Base-by-base conservation (phyloP, 1,140 invertebrate genomes). In the Vollenhovia emeryi region DNA sequence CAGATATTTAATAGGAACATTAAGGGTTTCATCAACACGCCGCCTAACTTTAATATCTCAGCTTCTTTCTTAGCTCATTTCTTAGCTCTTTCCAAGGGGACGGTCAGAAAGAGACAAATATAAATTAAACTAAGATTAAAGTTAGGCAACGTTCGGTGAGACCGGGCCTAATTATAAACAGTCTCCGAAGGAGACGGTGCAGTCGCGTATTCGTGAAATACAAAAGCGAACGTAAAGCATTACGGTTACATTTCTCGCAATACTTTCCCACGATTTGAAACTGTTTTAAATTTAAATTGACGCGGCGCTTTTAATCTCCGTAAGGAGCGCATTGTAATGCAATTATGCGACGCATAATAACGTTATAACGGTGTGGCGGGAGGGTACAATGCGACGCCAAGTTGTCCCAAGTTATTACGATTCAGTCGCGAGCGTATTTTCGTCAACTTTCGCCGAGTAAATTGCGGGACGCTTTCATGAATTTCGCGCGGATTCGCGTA, bases 311-410 rank as follows among this genome's bases (percentile, higher is more conserved):
- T 78, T 33, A 64, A 64, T 48, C 27, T 78, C 5, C 30, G 45
- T 43, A 33, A 21, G 15, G 18, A 43, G 13, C 40, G 40, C 27
- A 27, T 40, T 45, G 40, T 62, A 30, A 75, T n/a, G 40, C 6
- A 52, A 68, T 79, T 79, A 40, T 69, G 24, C 18, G 27, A 27
- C 6, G 30, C 18, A 60, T 43, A 76, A 76, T 76, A n/a, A n/a
- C n/a, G 45, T 21, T 2, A 45, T 33, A 62, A n/a, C 9, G 33
- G 45, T 30, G 24, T 43, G 30, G 27, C 5, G 69, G 33, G n/a
- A 27, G 27, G 48, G 13, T 11, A 36, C n/a, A 27, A 60, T 52
- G n/a, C 8, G 59, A 62, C 30, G 40, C 7, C 21, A 27, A 40
- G 24, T 69, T 68, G 27, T 59, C 40, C 0, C 4, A 13, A 66